These are phyloP conservation scores for Temnothorax ravouxi DNA, from an alignment of 2,888 invertebrate genomes.

Conservation along the genomic window DNA sequence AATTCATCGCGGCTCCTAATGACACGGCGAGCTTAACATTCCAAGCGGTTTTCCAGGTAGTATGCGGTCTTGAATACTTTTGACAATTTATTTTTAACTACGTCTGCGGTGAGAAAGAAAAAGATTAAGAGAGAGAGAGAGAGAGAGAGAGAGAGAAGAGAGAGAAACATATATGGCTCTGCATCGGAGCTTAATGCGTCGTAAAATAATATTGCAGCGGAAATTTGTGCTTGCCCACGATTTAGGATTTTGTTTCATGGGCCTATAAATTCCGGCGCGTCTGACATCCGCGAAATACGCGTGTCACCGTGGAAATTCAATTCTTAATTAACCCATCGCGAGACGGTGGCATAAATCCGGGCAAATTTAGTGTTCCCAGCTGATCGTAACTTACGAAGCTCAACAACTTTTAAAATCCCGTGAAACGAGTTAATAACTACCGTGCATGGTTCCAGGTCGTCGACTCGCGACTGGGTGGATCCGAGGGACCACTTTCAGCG, in stretches of 20 bases:
- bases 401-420: slow-evolving; percentile 51
- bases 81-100: slow-evolving; percentile 23
- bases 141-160: not conserved
- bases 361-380: slow-evolving; percentile 36
- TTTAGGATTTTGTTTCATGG: slow-evolving; percentile 46
- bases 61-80: not conserved
- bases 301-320: slow-evolving; percentile 35
- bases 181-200: slow-evolving; percentile 23
- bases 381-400: slow-evolving; percentile 40
- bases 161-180: not conserved
- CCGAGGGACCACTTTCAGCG: slow-evolving; percentile 66
- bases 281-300: not conserved
- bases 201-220: slow-evolving; percentile 29
- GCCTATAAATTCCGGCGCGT: slow-evolving; percentile 18
- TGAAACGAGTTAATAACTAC: slow-evolving; percentile 51
- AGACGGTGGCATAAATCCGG: slow-evolving; percentile 37
- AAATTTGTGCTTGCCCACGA: slow-evolving; percentile 20
- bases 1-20: not conserved
- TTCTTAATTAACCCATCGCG: slow-evolving; percentile 49
- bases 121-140: not conserved
- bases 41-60: not conserved
- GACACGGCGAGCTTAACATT: not conserved
- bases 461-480: slow-evolving; percentile 57
- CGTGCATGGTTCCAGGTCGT: slow-evolving; percentile 65
- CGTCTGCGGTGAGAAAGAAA: not conserved